Conservation (phyloP, 2,888 invertebrate species). For the Tipula helvola region DNA sequence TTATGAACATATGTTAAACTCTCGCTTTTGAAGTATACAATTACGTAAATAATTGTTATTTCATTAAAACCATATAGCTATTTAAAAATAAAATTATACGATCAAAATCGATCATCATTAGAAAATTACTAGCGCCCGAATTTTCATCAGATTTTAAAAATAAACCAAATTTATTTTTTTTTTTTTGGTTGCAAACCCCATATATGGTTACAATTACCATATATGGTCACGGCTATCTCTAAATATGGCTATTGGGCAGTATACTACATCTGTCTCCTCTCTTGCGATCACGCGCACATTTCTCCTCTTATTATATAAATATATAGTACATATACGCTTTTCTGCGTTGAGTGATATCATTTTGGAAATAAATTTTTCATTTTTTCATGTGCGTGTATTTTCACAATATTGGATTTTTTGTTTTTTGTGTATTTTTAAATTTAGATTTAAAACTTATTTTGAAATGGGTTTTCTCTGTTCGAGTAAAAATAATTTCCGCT, state of each 20-base stretch:
- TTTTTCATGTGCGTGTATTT: not conserved
- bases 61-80: not conserved
- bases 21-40: not conserved
- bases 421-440: not conserved
- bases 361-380: not conserved
- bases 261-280: not conserved
- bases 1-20: not conserved
- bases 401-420: not conserved
- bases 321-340: not conserved
- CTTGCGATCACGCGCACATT: not conserved
- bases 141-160: not conserved
- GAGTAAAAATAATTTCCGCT: conserved; percentile 9
- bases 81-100: not conserved
- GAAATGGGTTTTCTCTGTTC: not conserved
- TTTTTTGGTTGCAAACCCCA: conserved; percentile 9
- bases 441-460: conserved; percentile 6
- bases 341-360: not conserved
- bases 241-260: conserved; percentile 12
- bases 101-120: not conserved
- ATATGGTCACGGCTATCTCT: conserved; percentile 14
- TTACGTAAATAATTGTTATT: not conserved
- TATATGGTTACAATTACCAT: conserved; percentile 14
- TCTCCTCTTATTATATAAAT: not conserved
- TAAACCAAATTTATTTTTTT: not conserved
- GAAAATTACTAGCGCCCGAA: not conserved